Evolutionary conservation across 2,113 vertebrate species (phyloP).

Genomic region (Lichenostomus cassidix): DNA sequence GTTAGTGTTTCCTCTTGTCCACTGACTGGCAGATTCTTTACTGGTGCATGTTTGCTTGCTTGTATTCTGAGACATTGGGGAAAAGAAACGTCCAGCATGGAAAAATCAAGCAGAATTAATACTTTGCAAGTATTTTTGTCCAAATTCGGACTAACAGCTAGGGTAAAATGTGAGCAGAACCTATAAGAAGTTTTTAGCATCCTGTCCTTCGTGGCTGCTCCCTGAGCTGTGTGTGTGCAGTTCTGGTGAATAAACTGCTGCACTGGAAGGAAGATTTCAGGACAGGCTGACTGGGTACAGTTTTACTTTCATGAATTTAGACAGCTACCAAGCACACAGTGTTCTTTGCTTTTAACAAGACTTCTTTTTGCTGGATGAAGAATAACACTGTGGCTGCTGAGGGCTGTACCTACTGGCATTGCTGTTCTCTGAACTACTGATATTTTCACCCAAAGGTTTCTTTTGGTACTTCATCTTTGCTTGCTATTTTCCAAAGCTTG

Average conservation of each 20-base stretch:
- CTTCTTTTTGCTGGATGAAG: neutral
- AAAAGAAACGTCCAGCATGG: accelerated
- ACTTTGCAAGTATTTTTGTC: neutral
- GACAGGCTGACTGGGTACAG: neutral
- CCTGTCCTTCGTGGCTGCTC: neutral
- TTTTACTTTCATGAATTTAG: neutral
- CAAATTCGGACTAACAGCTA: neutral
- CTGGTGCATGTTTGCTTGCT: neutral
- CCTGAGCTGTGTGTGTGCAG: neutral
- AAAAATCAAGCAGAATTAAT: neutral
- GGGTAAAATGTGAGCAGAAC: neutral
- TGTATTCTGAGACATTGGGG: neutral
- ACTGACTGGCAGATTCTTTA: neutral
- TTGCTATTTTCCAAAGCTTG: neutral
- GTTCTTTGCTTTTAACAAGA: neutral
- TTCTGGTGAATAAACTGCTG: neutral
- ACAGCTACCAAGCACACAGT: neutral
- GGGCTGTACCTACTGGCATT: neutral
- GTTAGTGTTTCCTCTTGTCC: neutral
- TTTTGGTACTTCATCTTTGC: neutral
- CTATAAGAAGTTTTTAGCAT: neutral
- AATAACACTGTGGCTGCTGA: neutral
- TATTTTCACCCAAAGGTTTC: neutral
- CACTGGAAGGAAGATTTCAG: neutral
- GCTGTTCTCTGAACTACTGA: neutral